Conservation (phyloP, 2,888 invertebrate genomes). For the Melanargia galathea region DNA sequence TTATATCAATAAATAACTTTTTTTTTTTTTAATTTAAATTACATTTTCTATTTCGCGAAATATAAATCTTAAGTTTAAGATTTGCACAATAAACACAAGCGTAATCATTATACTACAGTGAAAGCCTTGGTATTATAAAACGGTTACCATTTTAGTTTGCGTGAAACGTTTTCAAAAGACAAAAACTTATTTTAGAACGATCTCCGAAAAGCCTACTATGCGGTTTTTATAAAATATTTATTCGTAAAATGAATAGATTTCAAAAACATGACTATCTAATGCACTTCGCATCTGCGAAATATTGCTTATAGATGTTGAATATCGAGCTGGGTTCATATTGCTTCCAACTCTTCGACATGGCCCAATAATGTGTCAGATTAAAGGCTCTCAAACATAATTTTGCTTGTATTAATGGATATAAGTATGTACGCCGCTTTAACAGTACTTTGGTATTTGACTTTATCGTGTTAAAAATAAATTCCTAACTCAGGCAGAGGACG, state of each 20-base stretch:
- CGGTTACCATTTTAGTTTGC: constrained; percentile 49
- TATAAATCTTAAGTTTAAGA: constrained; percentile 54
- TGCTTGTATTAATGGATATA: background rate
- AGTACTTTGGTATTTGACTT: constrained; percentile 18
- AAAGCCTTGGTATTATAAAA: constrained; percentile 54
- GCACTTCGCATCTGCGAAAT: constrained; percentile 28
- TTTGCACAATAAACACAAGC: constrained; percentile 71
- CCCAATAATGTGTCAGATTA: background rate
- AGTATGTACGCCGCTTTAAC: constrained; percentile 10
- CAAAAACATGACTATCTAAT: constrained; percentile 47
- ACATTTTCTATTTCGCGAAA: constrained; percentile 53
- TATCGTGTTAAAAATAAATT: background rate
- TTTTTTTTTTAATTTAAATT: no score
- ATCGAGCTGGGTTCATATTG: constrained; percentile 11
- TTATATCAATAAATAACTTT: constrained; percentile 66
- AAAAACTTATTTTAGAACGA: constrained; percentile 58
- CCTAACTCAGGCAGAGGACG: background rate
- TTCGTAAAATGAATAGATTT: constrained; percentile 37
- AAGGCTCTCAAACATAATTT: background rate
- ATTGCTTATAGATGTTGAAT: constrained; percentile 32
- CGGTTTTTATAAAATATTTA: constrained; percentile 49
- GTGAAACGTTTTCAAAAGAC: constrained; percentile 49
- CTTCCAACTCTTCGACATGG: background rate
- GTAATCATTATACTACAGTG: constrained; percentile 63
- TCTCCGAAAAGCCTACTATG: constrained; percentile 63